These are phyloP conservation scores for Perca flavescens DNA, from an alignment of 2,113 vertebrate genomes.

Conservation along the genomic window DNA sequence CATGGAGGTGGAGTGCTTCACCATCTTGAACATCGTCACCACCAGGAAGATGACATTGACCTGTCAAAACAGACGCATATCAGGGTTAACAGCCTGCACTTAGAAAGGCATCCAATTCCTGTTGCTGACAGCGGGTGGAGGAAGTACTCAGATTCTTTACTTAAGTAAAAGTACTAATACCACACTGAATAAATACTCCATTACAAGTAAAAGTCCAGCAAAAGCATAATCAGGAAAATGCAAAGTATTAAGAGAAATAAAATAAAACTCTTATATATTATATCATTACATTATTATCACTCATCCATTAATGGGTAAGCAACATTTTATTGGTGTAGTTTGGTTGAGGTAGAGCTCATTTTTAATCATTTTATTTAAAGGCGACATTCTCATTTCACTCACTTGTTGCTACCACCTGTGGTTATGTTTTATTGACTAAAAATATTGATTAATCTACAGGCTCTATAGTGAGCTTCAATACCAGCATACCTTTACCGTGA, in stretches of 20 bases:
- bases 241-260: not conserved
- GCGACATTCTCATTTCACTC: no score
- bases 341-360: not conserved
- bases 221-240: not conserved
- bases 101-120: slow-evolving; percentile 65
- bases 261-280: not conserved
- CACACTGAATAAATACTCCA: not conserved
- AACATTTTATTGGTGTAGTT: not conserved
- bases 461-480: slow-evolving; percentile 25
- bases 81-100: slow-evolving; percentile 77
- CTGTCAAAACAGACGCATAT: slow-evolving; percentile 90
- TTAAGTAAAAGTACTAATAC: not conserved
- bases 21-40: slow-evolving; percentile 99
- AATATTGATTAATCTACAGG: slow-evolving; percentile 42
- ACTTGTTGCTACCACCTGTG: slow-evolving; percentile 7
- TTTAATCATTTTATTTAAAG: not conserved
- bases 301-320: not conserved
- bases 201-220: not conserved
- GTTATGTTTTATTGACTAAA: slow-evolving; percentile 12
- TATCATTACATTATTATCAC: not conserved
- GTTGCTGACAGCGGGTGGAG: slow-evolving; percentile 1
- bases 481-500: slow-evolving; percentile 45
- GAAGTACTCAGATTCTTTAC: not conserved
- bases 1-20: slow-evolving; percentile 98
- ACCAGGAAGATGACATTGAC: slow-evolving; percentile 98